Evolutionary conservation across 1,140 invertebrate species (phyloP), one percentile per base, ranked within the genome.

Genomic region (Lepeophtheirus salmonis): DNA sequence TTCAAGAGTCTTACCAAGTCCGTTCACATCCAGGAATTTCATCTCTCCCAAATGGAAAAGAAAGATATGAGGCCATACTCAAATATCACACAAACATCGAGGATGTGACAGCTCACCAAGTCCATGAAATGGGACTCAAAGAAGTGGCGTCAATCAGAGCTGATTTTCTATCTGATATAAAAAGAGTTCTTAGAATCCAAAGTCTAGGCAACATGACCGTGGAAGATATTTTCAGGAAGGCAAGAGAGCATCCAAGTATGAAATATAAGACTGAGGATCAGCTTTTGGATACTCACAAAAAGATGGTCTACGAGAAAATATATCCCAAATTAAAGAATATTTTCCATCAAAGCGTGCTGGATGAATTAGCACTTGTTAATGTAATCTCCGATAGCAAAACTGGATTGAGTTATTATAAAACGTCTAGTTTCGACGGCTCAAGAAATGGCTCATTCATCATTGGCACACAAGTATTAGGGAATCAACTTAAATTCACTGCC

Each of bases 11-110:
- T 21, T 71, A 71, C 0, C 57, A 66, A n/a, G 30, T 63, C 0
- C 65, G 70, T 0, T 21, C 64, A 10, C 55, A 51, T 12, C 61
- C 64, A 16, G 71, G 70, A 0, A 64, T 71, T 1, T 63, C 63
- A n/a, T 62, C 64, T 2, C 62, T 69, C 18, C 64, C 66, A 1
- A 62, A 66, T n/a, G 71, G 71, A 0, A 56, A 48, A 4, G 65
- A 66, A 13, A 66, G 65, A 50, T 73, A 73, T 61, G 54, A 64
- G 20, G 67, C 64, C 3, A 67, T 66, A 53, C 63, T 72, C 0
- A 60, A 66, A 4, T 71, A 65, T 56, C 68, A 72, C 60, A 63
- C 68, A 2, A 67, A 65, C 2, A 20, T 64, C 4, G 17, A 20
- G 2, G 63, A 14, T 4, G 16, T 57, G 10, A 57, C 23, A 3